Evolutionary conservation across 2,888 invertebrate genomes (phyloP).

Genomic region (Dermolepida albohirtum): DNA sequence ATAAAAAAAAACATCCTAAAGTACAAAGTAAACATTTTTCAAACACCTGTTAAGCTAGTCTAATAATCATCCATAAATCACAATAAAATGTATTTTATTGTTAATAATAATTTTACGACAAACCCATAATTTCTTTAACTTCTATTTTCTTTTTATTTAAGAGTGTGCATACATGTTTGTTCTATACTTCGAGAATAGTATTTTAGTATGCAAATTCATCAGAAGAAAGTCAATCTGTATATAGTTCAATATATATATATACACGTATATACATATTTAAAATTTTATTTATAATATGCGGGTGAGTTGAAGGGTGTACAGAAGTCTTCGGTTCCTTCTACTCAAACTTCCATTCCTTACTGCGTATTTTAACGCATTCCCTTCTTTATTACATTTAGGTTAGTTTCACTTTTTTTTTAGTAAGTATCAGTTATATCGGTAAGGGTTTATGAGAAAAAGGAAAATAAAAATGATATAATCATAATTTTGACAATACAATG

Average conservation of each 20-base stretch:
- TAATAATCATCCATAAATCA: too few relatives aligned
- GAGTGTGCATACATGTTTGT: too few relatives aligned
- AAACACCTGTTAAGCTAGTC: too few relatives aligned
- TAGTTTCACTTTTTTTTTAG: conserved; percentile 19
- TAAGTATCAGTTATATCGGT: background rate
- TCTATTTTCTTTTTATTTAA: too few relatives aligned
- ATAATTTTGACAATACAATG: conserved; percentile 13
- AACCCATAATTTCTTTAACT: too few relatives aligned
- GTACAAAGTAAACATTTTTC: too few relatives aligned
- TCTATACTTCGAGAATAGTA: background rate
- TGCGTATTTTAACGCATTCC: conserved; percentile 50
- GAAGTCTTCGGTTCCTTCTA: conserved; percentile 65
- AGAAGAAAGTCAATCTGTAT: conserved; percentile 13
- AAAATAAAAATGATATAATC: background rate
- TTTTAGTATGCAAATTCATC: background rate
- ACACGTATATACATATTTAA: background rate
- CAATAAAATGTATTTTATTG: too few relatives aligned
- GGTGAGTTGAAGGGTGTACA: conserved; percentile 59
- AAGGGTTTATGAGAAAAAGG: conserved; percentile 8
- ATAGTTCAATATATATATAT: background rate
- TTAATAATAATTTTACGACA: too few relatives aligned
- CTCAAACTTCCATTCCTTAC: conserved; percentile 63
- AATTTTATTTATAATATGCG: conserved; percentile 48
- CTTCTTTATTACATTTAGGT: conserved; percentile 45
- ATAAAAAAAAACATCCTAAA: too few relatives aligned